Percentiles rank a stretch among this genome's conserved stretches.
Conservation (phyloP, 2,113 vertebrate species). For the Trematocara variabile region DNA sequence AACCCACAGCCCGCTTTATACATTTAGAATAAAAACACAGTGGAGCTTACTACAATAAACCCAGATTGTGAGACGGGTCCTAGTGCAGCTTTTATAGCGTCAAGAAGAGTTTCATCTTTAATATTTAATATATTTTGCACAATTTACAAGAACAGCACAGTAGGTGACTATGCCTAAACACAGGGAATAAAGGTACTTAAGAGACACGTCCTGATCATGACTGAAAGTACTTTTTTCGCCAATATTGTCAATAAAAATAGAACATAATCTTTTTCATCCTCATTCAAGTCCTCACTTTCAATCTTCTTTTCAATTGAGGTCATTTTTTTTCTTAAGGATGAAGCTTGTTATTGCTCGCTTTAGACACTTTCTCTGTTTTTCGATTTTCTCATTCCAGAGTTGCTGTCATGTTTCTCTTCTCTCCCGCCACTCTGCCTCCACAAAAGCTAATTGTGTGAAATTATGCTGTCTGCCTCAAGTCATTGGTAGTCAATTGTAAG, state of each 20-base stretch:
- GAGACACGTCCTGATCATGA: background rate
- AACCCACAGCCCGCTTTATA: background rate
- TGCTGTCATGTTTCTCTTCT: slow-evolving; percentile 39
- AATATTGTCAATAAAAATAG: slow-evolving; percentile 6
- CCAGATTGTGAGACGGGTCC: background rate
- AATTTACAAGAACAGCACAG: background rate
- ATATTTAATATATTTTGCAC: background rate
- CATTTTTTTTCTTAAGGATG: background rate
- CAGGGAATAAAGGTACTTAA: background rate
- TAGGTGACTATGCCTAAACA: background rate
- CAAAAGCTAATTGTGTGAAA: slow-evolving; percentile 64
- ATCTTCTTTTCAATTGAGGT: background rate
- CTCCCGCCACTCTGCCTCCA: slow-evolving; percentile 28
- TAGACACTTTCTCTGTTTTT: slow-evolving; percentile 10
- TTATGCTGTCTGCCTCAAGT: slow-evolving; percentile 53
- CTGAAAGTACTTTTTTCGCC: background rate
- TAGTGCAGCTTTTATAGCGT: background rate
- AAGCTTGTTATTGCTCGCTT: slow-evolving; percentile 30
- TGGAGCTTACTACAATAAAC: background rate
- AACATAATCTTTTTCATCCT: background rate
- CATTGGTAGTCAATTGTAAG: slow-evolving; percentile 48
- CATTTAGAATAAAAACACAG: background rate
- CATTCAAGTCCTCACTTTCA: slow-evolving; percentile 4
- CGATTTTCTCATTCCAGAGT: slow-evolving; percentile 40
- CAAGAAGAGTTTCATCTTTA: background rate